Evolutionary conservation across 2,888 invertebrate genomes (phyloP).

Genomic region (Hirtodrosophila trivittata): DNA sequence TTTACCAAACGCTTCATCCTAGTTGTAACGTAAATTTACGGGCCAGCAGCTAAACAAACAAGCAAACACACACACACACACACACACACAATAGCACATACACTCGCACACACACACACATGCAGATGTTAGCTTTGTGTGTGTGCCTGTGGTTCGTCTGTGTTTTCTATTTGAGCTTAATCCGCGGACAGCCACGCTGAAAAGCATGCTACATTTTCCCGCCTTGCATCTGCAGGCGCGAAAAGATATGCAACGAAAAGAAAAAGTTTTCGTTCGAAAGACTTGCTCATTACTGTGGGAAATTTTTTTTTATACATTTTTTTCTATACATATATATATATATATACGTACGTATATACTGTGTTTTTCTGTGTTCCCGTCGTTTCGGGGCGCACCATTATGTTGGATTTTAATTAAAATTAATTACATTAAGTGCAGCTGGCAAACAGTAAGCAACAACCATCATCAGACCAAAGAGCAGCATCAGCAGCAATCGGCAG

Average conservation of each 20-base stretch:
- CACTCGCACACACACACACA: constrained; percentile 14
- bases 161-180: constrained; percentile 73
- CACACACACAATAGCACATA: constrained; percentile 8
- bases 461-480: constrained; percentile 35
- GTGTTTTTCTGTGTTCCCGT: constrained; percentile 14
- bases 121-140: constrained; percentile 13
- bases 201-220: constrained; percentile 57
- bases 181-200: constrained; percentile 60
- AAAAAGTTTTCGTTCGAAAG: constrained; percentile 47
- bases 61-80: constrained; percentile 31
- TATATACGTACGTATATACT: too few species aligned
- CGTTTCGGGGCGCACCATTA: constrained; percentile 59
- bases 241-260: constrained; percentile 60
- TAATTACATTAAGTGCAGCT: constrained; percentile 83
- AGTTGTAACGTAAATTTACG: constrained; percentile 78
- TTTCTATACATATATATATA: too few species aligned
- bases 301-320: constrained; percentile 41
- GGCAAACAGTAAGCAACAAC: constrained; percentile 60
- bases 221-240: constrained; percentile 59
- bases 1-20: constrained; percentile 74
- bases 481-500: constrained; percentile 51
- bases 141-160: constrained; percentile 50
- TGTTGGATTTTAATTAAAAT: constrained; percentile 83
- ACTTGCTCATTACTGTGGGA: constrained; percentile 73
- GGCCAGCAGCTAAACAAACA: constrained; percentile 73